These are phyloP conservation scores for Anoplopoma fimbria DNA, from an alignment of 2,113 vertebrate species.

Conservation along the genomic window DNA sequence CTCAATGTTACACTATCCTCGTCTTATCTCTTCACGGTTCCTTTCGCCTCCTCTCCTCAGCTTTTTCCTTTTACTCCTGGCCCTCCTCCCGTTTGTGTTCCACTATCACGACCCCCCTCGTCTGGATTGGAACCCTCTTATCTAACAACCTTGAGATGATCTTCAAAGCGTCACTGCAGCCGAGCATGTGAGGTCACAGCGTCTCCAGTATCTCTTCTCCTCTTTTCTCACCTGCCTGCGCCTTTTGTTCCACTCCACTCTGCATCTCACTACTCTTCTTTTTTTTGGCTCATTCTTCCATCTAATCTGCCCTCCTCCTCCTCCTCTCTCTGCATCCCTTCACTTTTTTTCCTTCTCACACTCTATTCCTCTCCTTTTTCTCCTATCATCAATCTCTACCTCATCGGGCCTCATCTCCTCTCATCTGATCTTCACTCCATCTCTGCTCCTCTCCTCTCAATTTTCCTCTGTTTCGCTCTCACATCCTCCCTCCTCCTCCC, in stretches of 20 bases:
- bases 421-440: slow-evolving; percentile 2
- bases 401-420: slow-evolving; percentile 44
- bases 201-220: slow-evolving; percentile 43
- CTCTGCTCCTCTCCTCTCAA: not conserved
- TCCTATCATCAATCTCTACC: slow-evolving; percentile 54
- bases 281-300: slow-evolving; percentile 41
- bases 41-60: slow-evolving; percentile 2
- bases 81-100: slow-evolving; percentile 22
- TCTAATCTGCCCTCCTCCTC: slow-evolving; percentile 39
- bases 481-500: not conserved
- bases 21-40: slow-evolving; percentile 45
- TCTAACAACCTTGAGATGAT: slow-evolving; percentile 81
- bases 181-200: slow-evolving; percentile 66
- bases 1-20: slow-evolving; percentile 35
- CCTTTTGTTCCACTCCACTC: slow-evolving; percentile 23
- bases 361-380: slow-evolving; percentile 55
- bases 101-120: slow-evolving; percentile 4
- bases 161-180: slow-evolving; percentile 73
- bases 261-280: slow-evolving; percentile 49
- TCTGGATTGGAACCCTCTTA: slow-evolving; percentile 64
- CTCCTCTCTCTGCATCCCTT: slow-evolving; percentile 26
- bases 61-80: not conserved
- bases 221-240: slow-evolving; percentile 37
- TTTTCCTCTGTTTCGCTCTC: not conserved
- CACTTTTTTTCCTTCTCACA: slow-evolving; percentile 48